phyloP scores from a whole-genome alignment of 2,888 invertebrate species.

The Synanthedon vespiformis region DNA sequence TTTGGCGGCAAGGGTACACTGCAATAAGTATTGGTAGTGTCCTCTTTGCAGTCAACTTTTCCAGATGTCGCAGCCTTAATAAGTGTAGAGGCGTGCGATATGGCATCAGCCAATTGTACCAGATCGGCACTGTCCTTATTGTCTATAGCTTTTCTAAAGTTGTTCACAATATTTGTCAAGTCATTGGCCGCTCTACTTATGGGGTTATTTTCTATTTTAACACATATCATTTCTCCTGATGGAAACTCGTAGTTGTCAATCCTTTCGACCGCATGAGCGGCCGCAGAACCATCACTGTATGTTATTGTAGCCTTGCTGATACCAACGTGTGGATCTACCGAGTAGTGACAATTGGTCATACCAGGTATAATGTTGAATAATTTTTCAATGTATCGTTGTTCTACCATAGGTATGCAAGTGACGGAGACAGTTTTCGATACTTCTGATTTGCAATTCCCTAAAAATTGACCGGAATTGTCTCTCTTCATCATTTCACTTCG shows the following conservation, averaged over 20 bases:
- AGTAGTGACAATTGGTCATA: slow-evolving; percentile 51
- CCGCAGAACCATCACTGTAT: slow-evolving; percentile 45
- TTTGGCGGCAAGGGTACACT: slow-evolving; percentile 79
- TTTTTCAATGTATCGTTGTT: slow-evolving; percentile 84
- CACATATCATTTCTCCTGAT: slow-evolving; percentile 84
- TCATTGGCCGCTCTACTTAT: slow-evolving; percentile 45
- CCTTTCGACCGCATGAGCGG: slow-evolving; percentile 81
- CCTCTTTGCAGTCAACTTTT: slow-evolving; percentile 18
- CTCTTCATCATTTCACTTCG: slow-evolving; percentile 14
- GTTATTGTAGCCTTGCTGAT: slow-evolving; percentile 46
- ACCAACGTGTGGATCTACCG: slow-evolving; percentile 57
- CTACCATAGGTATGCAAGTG: slow-evolving; percentile 76
- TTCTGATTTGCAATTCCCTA: slow-evolving; percentile 33
- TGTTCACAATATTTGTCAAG: slow-evolving; percentile 44
- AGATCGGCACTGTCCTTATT: slow-evolving; percentile 56
- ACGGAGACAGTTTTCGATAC: slow-evolving; percentile 76
- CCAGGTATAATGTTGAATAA: slow-evolving; percentile 88
- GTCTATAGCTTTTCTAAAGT: slow-evolving; percentile 46
- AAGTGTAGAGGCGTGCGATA: slow-evolving; percentile 81
- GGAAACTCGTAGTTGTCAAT: slow-evolving; percentile 94
- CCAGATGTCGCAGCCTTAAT: slow-evolving; percentile 74
- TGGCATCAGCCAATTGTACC: slow-evolving; percentile 79
- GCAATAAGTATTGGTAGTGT: slow-evolving; percentile 48
- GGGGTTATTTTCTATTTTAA: slow-evolving; percentile 72
- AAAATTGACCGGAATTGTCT: slow-evolving; percentile 14